Conservation (phyloP, 37 sponge, comb jelly and placozoan species). For the Halichondria panicea region DNA sequence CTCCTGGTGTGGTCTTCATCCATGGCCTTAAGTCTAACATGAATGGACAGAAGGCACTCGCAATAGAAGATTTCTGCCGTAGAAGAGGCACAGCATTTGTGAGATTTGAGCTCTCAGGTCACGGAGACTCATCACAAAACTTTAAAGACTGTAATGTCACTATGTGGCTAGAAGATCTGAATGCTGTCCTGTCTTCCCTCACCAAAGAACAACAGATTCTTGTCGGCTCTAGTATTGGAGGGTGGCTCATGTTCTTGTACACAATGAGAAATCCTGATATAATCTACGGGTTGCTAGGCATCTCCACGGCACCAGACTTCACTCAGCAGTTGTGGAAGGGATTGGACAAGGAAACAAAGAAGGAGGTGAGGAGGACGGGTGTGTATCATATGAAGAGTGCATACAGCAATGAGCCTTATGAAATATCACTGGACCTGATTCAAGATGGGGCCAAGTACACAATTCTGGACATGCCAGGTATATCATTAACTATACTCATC, state of each 20-base stretch:
- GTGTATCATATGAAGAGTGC: constrained; percentile 14
- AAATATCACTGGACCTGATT: constrained; percentile 39
- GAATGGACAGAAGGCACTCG: constrained; percentile 47
- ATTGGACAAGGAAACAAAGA: constrained; percentile 36
- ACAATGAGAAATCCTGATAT: constrained; percentile 70
- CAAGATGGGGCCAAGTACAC: constrained; percentile 68
- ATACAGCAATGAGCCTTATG: constrained; percentile 30
- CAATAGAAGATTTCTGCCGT: constrained; percentile 51
- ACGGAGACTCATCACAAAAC: constrained; percentile 46
- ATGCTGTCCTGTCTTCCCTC: constrained; percentile 30
- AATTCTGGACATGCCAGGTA: constrained; percentile 79
- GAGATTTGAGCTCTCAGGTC: constrained; percentile 62
- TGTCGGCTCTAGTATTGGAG: constrained; percentile 70
- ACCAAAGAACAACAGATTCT: constrained; percentile 60
- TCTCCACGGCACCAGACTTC: constrained; percentile 62
- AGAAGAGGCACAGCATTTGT: constrained; percentile 28
- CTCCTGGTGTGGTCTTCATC: constrained; percentile 75
- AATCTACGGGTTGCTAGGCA: constrained; percentile 63
- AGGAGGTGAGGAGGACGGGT: constrained; percentile 44
- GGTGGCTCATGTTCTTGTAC: constrained; percentile 80
- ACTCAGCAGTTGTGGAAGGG: constrained; percentile 47
- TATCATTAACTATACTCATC: too few species aligned
- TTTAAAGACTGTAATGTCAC: constrained; percentile 55
- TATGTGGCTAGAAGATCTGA: constrained; percentile 68
- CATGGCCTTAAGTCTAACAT: constrained; percentile 49